These are phyloP conservation scores for Luscinia luscinia DNA, from an alignment of 2,797 vertebrate genomes.

Conservation along the genomic window DNA sequence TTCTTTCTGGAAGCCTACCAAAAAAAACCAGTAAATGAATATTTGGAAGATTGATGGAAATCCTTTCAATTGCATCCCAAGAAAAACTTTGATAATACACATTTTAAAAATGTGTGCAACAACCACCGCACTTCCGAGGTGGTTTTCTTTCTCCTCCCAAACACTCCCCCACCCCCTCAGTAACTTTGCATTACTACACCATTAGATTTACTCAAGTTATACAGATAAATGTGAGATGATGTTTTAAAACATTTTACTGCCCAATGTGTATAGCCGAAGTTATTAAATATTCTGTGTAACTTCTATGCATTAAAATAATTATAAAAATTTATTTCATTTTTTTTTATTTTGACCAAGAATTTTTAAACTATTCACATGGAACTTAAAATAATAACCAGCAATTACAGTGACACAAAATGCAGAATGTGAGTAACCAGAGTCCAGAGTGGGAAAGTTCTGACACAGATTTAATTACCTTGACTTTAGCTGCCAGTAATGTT, in stretches of 20 bases:
- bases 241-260: background rate
- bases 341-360: background rate
- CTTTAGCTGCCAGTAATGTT: background rate
- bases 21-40: background rate
- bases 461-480: background rate
- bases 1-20: background rate
- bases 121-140: background rate
- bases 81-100: background rate
- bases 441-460: background rate
- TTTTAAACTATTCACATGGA: background rate
- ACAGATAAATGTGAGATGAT: background rate
- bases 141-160: background rate
- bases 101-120: background rate
- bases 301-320: background rate
- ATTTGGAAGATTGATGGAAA: background rate
- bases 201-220: background rate
- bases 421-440: background rate
- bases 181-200: background rate
- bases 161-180: accelerated
- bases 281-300: background rate
- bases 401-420: background rate
- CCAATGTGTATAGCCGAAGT: background rate
- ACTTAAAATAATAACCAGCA: background rate
- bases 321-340: background rate
- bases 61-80: background rate